Percentiles rank a stretch among this genome's conserved stretches.
Conservation (phyloP, 2,888 invertebrate genomes). For the Blastobasis lacticolella region DNA sequence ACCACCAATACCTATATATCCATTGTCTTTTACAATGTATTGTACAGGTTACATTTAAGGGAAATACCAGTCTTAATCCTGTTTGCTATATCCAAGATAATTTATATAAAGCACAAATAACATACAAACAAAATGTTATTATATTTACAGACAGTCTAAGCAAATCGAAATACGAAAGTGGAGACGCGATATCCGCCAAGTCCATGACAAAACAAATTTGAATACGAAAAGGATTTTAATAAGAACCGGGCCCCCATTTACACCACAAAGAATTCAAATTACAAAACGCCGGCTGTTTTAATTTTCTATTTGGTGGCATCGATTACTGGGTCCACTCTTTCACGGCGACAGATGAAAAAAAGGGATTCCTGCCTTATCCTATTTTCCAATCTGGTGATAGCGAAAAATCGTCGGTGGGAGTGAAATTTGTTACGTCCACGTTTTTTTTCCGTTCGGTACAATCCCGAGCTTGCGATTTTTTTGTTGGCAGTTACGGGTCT, state of each 20-base stretch:
- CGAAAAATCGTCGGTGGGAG: constrained; percentile 2
- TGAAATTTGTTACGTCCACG: constrained; percentile 2
- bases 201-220: constrained; percentile 18
- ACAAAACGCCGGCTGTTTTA: constrained; percentile 29
- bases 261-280: constrained; percentile 40
- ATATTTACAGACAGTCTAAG: too few relatives aligned
- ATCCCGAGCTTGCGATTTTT: too few relatives aligned
- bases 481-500: too few relatives aligned
- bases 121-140: too few relatives aligned
- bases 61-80: too few relatives aligned
- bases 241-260: constrained; percentile 29
- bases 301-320: constrained; percentile 32
- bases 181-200: too few relatives aligned
- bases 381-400: constrained; percentile 17
- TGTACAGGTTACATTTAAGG: too few relatives aligned
- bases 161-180: too few relatives aligned
- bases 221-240: constrained; percentile 31
- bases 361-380: constrained; percentile 22
- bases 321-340: constrained; percentile 20
- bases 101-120: background rate
- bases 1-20: too few relatives aligned
- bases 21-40: too few relatives aligned
- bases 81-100: background rate
- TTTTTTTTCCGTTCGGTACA: too few relatives aligned
- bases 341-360: constrained; percentile 18